Evolutionary conservation across 2,797 vertebrate species (phyloP).

Genomic region (Poecilia gillii): DNA sequence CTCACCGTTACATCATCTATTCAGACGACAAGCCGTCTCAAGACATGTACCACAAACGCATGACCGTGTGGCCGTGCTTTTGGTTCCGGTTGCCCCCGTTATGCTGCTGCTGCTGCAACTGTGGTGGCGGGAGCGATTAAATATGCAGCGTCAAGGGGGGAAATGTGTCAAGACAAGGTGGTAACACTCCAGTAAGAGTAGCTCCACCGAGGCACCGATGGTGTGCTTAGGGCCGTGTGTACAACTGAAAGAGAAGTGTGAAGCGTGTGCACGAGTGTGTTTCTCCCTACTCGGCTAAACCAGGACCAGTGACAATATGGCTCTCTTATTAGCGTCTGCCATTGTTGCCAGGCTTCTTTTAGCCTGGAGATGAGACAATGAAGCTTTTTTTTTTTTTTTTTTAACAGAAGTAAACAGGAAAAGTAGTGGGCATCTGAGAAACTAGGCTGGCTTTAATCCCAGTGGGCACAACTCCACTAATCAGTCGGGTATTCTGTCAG

Average conservation of each 20-base stretch:
- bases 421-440: constrained; percentile 6
- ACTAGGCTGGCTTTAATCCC: constrained; percentile 26
- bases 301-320: constrained; percentile 30
- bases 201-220: constrained; percentile 18
- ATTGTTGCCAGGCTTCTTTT: constrained; percentile 17
- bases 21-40: constrained; percentile 12
- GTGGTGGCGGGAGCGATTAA: constrained; percentile 39
- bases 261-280: constrained; percentile 18
- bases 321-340: constrained; percentile 34
- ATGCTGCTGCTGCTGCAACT: constrained; percentile 9
- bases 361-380: constrained; percentile 2
- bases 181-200: constrained; percentile 25
- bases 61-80: background rate
- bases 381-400: background rate
- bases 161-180: constrained; percentile 45
- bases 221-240: constrained; percentile 15
- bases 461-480: constrained; percentile 11
- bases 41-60: constrained; percentile 7
- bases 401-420: constrained; percentile 29
- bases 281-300: constrained; percentile 1
- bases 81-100: constrained; percentile 25
- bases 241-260: constrained; percentile 39
- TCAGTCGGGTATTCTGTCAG: background rate
- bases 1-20: constrained; percentile 58
- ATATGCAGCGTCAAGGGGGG: constrained; percentile 22